Evolutionary conservation across 2,113 vertebrate species (phyloP), one percentile per base, ranked within the genome.

Genomic region (Ovibos moschatus): DNA sequence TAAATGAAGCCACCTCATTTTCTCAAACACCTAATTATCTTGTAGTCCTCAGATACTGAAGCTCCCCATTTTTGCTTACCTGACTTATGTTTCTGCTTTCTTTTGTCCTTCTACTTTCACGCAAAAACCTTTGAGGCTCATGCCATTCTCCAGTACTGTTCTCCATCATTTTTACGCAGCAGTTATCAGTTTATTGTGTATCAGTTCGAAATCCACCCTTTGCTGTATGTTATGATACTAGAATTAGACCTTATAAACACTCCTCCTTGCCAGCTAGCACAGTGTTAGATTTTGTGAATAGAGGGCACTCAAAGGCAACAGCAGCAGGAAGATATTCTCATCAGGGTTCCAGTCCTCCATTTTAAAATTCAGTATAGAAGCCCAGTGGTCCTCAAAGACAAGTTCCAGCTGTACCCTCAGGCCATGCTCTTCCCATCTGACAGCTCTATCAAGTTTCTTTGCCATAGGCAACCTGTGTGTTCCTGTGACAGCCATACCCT

Each of bases 1-100:
- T 94, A 87, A 95, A 89, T 50, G 40, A 95, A 97, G 76, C 27
- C 17, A 97, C 62, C 76, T 95, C 36, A 86, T 82, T 94, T 96
- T 95, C 78, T 79, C 60, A 87, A 96, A 94, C 2, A 93, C 23
- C 12, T 40, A 95, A 53, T 87, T 87, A 87, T 23, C 8, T 1
- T 76, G 36, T 28, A 93, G 55, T 83, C 50, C 21, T 96, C 6
- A 15, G 27, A 51, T 14, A 7, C 14, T 79, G 7, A 96, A 30
- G 36, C 5, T 92, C 43, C 87, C 33, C 28, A 40, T 45, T 91
- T 95, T 50, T 76, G 23, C 12, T 87, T 86, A 64, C 27, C 16
- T 71, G 64, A 71, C 12, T 92, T 91, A 19, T 21, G 84, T 45
- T 95, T 90, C 93, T 97, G 53, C 36, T 97, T 87, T 43, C 58